A percentile compares a stretch with the other conserved stretches of the same genome.
These are phyloP conservation scores for Noctua fimbriata DNA, from an alignment of 2,888 invertebrate genomes.

Conservation along the genomic window DNA sequence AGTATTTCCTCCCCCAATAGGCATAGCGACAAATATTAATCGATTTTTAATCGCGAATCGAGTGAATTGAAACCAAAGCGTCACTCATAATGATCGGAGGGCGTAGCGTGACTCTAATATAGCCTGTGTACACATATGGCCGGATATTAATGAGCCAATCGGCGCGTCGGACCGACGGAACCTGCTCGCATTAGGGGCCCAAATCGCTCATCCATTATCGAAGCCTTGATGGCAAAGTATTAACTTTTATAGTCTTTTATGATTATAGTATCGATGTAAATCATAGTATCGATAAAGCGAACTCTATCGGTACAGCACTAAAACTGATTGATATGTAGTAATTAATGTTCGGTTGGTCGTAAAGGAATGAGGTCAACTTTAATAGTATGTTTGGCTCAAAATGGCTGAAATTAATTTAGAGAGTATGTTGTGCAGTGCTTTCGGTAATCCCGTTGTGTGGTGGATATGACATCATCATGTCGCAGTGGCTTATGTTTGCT, in stretches of 20 bases:
- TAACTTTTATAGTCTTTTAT: constrained; percentile 72
- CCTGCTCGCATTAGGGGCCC: constrained; percentile 75
- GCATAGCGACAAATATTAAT: constrained; percentile 70
- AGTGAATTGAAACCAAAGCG: constrained; percentile 63
- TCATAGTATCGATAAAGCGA: constrained; percentile 47
- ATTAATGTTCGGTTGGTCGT: constrained; percentile 55
- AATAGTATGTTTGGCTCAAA: constrained; percentile 56
- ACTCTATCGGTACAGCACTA: constrained; percentile 48
- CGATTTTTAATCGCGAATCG: constrained; percentile 72
- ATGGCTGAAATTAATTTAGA: constrained; percentile 49
- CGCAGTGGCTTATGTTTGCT: constrained; percentile 6
- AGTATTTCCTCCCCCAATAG: constrained; percentile 13
- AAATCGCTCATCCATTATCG: constrained; percentile 79
- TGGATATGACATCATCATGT: constrained; percentile 39
- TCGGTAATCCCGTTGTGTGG: constrained; percentile 11
- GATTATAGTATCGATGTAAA: constrained; percentile 55
- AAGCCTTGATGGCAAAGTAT: constrained; percentile 72
- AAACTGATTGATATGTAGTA: constrained; percentile 64
- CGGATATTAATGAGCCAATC: constrained; percentile 86
- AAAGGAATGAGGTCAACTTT: constrained; percentile 59
- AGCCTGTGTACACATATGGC: constrained; percentile 75
- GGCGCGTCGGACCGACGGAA: constrained; percentile 74
- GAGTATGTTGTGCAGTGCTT: constrained; percentile 27
- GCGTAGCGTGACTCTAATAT: constrained; percentile 69
- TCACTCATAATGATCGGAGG: constrained; percentile 74